Conservation (phyloP, 1,140 invertebrate genomes). For the Dysdera silvatica region DNA sequence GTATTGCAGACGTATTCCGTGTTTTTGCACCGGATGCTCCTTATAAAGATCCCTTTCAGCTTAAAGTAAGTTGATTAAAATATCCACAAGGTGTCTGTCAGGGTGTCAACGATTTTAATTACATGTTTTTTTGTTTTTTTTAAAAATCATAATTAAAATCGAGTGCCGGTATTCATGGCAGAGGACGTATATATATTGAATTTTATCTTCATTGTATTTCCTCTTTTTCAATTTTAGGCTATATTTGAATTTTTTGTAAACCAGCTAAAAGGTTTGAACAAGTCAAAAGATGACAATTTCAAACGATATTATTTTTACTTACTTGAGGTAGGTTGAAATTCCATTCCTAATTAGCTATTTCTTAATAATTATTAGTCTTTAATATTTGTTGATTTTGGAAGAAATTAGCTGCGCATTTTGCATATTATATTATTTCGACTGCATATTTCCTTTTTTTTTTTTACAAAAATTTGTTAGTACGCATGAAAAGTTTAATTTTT, state of each 20-base stretch:
- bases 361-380: background rate
- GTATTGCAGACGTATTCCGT: slow-evolving; percentile 89
- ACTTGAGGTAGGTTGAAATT: slow-evolving; percentile 42
- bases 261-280: slow-evolving; percentile 81
- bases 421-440: too few species aligned
- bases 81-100: background rate
- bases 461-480: too few species aligned
- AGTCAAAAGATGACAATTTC: slow-evolving; percentile 93
- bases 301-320: slow-evolving; percentile 93
- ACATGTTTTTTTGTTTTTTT: background rate
- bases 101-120: too few species aligned
- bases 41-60: slow-evolving; percentile 86
- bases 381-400: too few species aligned
- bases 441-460: too few species aligned
- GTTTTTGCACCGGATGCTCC: slow-evolving; percentile 95
- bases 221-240: slow-evolving; percentile 58
- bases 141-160: too few species aligned
- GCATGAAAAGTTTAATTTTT: too few species aligned
- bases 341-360: background rate
- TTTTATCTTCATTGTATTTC: too few species aligned
- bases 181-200: too few species aligned
- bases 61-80: slow-evolving; percentile 53
- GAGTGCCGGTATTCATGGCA: too few species aligned
- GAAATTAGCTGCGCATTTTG: too few species aligned
- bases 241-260: slow-evolving; percentile 94